These are phyloP conservation scores for Macrosiphum euphorbiae DNA, from an alignment of 2,888 invertebrate species.

Conservation along the genomic window DNA sequence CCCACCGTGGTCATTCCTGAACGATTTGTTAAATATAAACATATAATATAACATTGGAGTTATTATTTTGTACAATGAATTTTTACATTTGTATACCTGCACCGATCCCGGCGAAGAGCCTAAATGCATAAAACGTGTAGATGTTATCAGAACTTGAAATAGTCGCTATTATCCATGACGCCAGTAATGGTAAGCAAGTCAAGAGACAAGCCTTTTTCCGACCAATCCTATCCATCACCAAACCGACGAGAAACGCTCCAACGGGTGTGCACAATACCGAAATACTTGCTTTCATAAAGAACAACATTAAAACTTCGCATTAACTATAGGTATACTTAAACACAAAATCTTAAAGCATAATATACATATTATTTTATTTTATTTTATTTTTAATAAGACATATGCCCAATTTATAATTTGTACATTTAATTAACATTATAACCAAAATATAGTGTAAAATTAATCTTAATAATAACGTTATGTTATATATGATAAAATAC, in stretches of 20 bases:
- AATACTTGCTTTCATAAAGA: conserved; percentile 72
- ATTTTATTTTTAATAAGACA: not conserved
- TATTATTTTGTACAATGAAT: not conserved
- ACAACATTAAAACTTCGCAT: conserved; percentile 28
- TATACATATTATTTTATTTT: not conserved
- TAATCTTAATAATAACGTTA: not conserved
- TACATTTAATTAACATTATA: too few relatives aligned
- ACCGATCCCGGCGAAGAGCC: conserved; percentile 73
- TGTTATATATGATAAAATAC: not conserved
- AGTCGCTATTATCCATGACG: conserved; percentile 73
- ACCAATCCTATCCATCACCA: conserved; percentile 75
- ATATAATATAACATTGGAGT: not conserved
- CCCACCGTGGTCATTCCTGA: conserved; percentile 73
- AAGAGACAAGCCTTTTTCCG: conserved; percentile 72
- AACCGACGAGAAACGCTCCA: conserved; percentile 73
- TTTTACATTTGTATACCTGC: conserved; percentile 69
- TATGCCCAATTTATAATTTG: too few relatives aligned
- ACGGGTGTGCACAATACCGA: conserved; percentile 74
- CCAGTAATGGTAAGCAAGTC: conserved; percentile 72
- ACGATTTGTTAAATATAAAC: not conserved
- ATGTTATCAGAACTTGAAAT: conserved; percentile 70
- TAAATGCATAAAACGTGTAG: conserved; percentile 71
- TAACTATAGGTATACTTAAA: not conserved
- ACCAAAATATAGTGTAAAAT: too few relatives aligned
- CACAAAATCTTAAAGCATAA: not conserved